Base-by-base conservation (phyloP, 2,797 vertebrate genomes). In the Brotogeris chrysoptera region DNA sequence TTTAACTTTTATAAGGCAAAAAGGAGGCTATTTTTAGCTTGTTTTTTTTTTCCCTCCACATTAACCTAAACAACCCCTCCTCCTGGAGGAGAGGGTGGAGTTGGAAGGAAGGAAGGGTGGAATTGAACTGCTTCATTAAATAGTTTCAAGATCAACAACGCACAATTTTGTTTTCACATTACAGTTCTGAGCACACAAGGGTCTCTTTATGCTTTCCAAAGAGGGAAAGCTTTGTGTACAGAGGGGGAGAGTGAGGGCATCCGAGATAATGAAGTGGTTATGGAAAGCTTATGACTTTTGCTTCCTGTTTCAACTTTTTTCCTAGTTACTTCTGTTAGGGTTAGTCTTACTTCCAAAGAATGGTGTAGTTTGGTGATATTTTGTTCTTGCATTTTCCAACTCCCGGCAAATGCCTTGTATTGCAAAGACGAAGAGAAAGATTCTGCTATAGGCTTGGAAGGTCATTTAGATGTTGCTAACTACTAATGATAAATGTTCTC, bases 21-120 rank as follows among this genome's bases (percentile, higher is more conserved):
- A 86, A 79, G 34, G 24, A 53, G 36, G 30, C 38, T 96, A 80
- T 95, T 92, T 95, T 95, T 92, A 94, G 78, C 44, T 76, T 77
- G 14, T 19, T 1, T 63, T 82, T 39, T 39, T 88, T 57, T 9
- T 0, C 1, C 7, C 5, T 87, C 36, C 2, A 0, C 57, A 53
- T 90, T 95, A 95, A 95, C 34, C 44, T 30, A 79, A 93, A 88
- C 52, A 95, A 70, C 74, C 81, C 80, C 88, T 36, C 23, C 32
- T 73, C 49, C 90, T 1, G 1, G 74, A 95, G 64, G 71, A 89
- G 76, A 90, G 64, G 95, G 94, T 95, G 90, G 80, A 88, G 68
- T 52, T 92, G 66, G 19, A 27, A 85, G 92, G 82, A 93, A 94
- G 91, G 92, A 94, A 95, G 90, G 85, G 95, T 70, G 80, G 93